Percentiles rank a stretch among this genome's conserved stretches.
Conservation (phyloP, 2,888 invertebrate species). For the Platerodrilus igneus region DNA sequence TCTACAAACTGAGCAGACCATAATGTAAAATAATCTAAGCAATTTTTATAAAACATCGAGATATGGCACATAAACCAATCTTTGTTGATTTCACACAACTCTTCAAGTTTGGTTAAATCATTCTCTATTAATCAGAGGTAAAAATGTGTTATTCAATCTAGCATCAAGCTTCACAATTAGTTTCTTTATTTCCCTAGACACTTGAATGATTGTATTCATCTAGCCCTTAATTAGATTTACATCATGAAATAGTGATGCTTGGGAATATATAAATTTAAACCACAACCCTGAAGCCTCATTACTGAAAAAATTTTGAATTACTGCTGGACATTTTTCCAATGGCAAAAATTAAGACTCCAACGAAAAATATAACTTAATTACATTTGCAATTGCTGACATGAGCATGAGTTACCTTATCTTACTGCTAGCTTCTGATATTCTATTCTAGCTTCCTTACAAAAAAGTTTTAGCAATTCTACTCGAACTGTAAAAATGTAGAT, state of each 20-base stretch:
- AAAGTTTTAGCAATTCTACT: constrained; percentile 34
- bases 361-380: constrained; percentile 31
- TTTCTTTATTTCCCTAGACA: neutral
- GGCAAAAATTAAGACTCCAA: constrained; percentile 32
- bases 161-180: neutral
- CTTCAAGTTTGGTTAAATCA: neutral
- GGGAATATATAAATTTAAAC: constrained; percentile 22
- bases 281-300: constrained; percentile 16
- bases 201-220: neutral
- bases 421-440: constrained; percentile 33
- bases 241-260: constrained; percentile 16
- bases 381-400: constrained; percentile 33
- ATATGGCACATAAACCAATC: too few species aligned
- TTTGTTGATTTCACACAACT: neutral
- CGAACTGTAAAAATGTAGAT: constrained; percentile 39
- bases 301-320: constrained; percentile 26
- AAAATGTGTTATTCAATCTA: neutral
- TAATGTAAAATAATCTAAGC: neutral
- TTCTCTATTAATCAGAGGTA: neutral
- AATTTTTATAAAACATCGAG: constrained; percentile 1
- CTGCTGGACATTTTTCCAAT: constrained; percentile 29
- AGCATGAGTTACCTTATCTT: constrained; percentile 33
- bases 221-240: constrained; percentile 2
- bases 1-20: too few species aligned
- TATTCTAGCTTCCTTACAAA: constrained; percentile 35